These are phyloP conservation scores for Oryzias javanicus DNA, from an alignment of 2,113 vertebrate species.

Conservation along the genomic window DNA sequence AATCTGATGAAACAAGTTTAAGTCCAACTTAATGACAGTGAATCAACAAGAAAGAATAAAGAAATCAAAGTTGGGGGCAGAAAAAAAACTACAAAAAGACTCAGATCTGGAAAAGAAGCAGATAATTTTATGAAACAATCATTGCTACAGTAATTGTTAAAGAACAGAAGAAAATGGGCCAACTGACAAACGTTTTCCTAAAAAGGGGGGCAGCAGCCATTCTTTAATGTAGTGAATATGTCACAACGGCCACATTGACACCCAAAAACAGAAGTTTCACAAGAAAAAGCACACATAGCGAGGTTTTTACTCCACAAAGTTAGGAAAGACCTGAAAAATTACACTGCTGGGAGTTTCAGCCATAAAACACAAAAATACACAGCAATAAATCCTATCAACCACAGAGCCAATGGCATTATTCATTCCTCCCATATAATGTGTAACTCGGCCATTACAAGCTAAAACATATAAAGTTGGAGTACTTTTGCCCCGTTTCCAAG, in stretches of 20 bases:
- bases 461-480: constrained; percentile 76
- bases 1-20: too few relatives aligned
- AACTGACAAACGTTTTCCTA: not conserved
- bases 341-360: constrained; percentile 70
- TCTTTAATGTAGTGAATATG: constrained; percentile 24
- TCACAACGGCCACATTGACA: constrained; percentile 54
- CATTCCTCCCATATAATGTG: constrained; percentile 72
- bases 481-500: constrained; percentile 74
- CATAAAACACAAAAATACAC: constrained; percentile 77
- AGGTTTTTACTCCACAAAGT: constrained; percentile 47
- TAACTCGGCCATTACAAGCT: constrained; percentile 62
- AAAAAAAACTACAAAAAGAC: too few relatives aligned
- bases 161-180: not conserved
- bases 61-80: too few relatives aligned
- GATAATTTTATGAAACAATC: too few relatives aligned
- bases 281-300: constrained; percentile 13
- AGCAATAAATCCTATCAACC: constrained; percentile 72
- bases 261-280: constrained; percentile 73
- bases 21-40: too few relatives aligned
- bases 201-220: constrained; percentile 37
- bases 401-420: constrained; percentile 70
- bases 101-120: too few relatives aligned
- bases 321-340: constrained; percentile 69
- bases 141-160: too few relatives aligned
- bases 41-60: too few relatives aligned